Percentiles rank a stretch among this genome's conserved stretches.
Evolutionary conservation across 2,113 vertebrate genomes (phyloP).

Genomic region (Aptenodytes forsteri): DNA sequence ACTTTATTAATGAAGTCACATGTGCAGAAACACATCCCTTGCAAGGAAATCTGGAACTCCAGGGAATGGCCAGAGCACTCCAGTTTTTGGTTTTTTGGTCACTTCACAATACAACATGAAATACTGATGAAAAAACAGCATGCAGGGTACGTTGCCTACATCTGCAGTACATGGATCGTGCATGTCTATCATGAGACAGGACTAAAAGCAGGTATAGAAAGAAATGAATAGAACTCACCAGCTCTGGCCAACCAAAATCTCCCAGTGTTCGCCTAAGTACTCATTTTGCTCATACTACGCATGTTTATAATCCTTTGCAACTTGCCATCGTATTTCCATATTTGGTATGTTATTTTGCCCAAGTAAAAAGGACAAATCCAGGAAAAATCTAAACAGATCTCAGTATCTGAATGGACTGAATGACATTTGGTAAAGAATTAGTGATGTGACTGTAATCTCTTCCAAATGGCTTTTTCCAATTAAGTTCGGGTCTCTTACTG

Average conservation of each 20-base stretch:
- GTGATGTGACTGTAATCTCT: neutral
- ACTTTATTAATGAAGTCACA: neutral
- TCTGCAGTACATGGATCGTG: neutral
- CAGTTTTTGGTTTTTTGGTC: neutral
- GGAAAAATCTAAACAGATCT: neutral
- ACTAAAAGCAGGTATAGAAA: slow-evolving; percentile 27
- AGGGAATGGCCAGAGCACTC: neutral
- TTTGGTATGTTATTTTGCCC: neutral
- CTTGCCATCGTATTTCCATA: neutral
- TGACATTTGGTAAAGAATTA: neutral
- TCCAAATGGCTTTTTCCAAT: neutral
- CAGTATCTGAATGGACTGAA: neutral
- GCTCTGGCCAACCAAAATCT: neutral
- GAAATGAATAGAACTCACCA: neutral
- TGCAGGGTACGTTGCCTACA: neutral
- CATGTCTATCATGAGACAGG: neutral
- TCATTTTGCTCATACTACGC: neutral
- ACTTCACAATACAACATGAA: slow-evolving; percentile 14
- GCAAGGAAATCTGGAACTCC: neutral
- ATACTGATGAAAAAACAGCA: slow-evolving; percentile 20
- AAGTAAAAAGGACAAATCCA: neutral
- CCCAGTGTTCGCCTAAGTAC: neutral
- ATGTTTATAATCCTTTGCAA: neutral
- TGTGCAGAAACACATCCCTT: neutral
- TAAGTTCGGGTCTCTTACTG: neutral